Base-by-base conservation (phyloP, 1,140 invertebrate species). In the Eumaeus atala region DNA sequence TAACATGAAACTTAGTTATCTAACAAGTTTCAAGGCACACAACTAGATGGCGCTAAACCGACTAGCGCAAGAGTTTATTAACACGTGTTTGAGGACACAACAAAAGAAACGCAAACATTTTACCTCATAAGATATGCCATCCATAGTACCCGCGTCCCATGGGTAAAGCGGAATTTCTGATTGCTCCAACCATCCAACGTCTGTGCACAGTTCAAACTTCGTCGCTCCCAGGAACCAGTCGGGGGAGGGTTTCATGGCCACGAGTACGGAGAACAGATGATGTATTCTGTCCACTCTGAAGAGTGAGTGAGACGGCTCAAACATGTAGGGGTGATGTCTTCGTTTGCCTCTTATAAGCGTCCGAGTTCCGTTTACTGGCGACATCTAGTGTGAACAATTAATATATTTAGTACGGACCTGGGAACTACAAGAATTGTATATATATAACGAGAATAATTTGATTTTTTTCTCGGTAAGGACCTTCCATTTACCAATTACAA, bases 151-250 rank as follows among this genome's bases (percentile, higher is more conserved):
- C n/a, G 79, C 82, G 40, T 85, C 82, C 76, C 77, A 85, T 9
- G 82, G 82, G 53, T 74, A 83, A 44, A 84, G 40, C 0, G 78
- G 78, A 49, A 83, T 66, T 38, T 66, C 57, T 11, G 54, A 59
- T 9, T 68, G 47, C 14, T 74, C 60, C 47, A 78, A 21, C 82
- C 82, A 85, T 0, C 68, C 77, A 6, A 66, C 48, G 1, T 72
- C 50, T 9, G 70, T 72, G 34, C 82, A 85, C 0, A 85, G 67
- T 28, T 85, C 82, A 55, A 81, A 85, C 21, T 66, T 65, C 9
- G 72, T 67, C 0, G 72, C 73, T 0, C 82, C 82, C 8, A 85
- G 58, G 48, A 85, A 85, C 82, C 82, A 85, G 44, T 85, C 82
- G 0, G 82, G 82, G 0, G 80, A 84, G 0, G 82, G 82, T 35